A percentile compares a stretch with the other conserved stretches of the same genome.
These are phyloP conservation scores for Biston stratarius DNA, from an alignment of 2,888 invertebrate genomes.

Conservation along the genomic window DNA sequence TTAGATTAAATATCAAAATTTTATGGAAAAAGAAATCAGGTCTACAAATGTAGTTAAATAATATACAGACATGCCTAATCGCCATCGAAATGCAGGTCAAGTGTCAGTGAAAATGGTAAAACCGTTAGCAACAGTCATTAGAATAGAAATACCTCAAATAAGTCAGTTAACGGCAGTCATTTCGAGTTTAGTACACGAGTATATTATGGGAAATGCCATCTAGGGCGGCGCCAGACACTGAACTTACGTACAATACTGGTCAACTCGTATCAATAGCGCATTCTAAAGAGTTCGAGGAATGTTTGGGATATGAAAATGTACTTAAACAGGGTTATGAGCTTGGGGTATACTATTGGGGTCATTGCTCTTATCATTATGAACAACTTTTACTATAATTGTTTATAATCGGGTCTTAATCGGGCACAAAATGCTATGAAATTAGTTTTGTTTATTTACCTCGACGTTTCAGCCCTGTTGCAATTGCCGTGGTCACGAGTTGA, in stretches of 20 bases:
- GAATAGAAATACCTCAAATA: slow-evolving; percentile 28
- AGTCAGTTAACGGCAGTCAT: slow-evolving; percentile 28
- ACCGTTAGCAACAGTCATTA: slow-evolving; percentile 23
- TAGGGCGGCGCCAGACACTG: slow-evolving; percentile 43
- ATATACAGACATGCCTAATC: neutral
- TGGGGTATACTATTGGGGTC: no score
- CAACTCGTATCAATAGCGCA: slow-evolving; percentile 12
- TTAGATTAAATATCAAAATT: no score
- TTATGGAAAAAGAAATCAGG: neutral
- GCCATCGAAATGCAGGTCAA: slow-evolving; percentile 19
- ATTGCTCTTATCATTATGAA: no score
- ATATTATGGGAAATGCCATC: slow-evolving; percentile 41
- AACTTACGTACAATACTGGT: neutral
- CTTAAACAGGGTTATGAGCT: no score
- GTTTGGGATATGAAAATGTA: neutral
- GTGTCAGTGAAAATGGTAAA: slow-evolving; percentile 16
- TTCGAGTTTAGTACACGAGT: slow-evolving; percentile 13
- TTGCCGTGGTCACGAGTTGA: no score
- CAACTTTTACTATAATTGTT: no score
- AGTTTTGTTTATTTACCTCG: no score
- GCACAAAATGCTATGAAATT: no score
- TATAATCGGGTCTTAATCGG: no score
- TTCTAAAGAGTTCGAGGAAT: neutral
- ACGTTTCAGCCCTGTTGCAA: no score
- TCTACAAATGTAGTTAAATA: neutral